Percentiles rank a stretch among this genome's conserved stretches.
These are phyloP conservation scores for Diplolepis rosae DNA, from an alignment of 2,888 invertebrate species.

Conservation along the genomic window DNA sequence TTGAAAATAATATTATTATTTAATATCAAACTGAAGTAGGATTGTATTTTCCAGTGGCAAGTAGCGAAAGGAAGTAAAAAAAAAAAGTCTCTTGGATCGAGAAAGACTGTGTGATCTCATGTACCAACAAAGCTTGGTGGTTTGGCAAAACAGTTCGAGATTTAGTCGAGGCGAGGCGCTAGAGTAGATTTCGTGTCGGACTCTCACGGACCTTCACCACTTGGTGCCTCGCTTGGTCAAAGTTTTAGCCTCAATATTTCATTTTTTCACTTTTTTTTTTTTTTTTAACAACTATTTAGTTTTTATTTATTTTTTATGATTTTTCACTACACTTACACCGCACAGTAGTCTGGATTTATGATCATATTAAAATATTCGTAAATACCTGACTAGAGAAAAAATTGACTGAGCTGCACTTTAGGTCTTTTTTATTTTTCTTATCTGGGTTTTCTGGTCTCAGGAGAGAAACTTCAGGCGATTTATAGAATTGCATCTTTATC, in stretches of 20 bases:
- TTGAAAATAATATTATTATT: too few species aligned
- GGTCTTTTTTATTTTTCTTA: neutral
- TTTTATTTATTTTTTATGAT: neutral
- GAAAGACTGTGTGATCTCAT: slow-evolving; percentile 43
- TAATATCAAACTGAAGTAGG: too few species aligned
- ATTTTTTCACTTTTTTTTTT: neutral
- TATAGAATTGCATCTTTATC: too few species aligned
- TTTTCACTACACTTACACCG: neutral
- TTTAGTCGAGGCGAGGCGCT: slow-evolving; percentile 67
- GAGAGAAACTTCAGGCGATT: too few species aligned
- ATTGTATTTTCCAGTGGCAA: neutral
- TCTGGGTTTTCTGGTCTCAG: too few species aligned
- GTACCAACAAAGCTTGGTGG: slow-evolving; percentile 67
- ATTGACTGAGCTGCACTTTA: neutral
- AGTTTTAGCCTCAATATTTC: neutral
- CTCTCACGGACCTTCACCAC: neutral
- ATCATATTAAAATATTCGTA: neutral
- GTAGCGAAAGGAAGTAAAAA: slow-evolving; percentile 36
- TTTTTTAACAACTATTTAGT: neutral
- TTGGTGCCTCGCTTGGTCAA: neutral
- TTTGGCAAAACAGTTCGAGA: slow-evolving; percentile 63
- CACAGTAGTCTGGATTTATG: neutral
- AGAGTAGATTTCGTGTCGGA: slow-evolving; percentile 27
- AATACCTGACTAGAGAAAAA: neutral
- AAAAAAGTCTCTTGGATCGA: neutral